Evolutionary conservation across 1,140 invertebrate genomes (phyloP), one percentile per base, ranked within the genome.

Genomic region (Wasmannia auropunctata): DNA sequence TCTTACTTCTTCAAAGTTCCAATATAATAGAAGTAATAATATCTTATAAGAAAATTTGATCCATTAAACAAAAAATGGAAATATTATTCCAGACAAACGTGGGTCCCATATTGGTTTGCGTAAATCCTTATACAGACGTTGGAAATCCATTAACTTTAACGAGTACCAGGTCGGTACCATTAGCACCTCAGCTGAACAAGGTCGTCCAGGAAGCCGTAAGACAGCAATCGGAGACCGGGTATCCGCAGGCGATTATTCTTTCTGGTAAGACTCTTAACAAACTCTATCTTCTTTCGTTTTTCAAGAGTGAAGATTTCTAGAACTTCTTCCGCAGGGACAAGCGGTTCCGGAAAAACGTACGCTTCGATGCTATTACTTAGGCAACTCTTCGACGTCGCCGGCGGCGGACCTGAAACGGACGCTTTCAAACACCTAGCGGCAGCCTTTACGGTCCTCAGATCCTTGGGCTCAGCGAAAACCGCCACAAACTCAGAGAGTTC

Each of bases 361-460:
- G 97, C 98, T 62, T 98, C 98, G 2, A 99, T 99, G 98, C 95
- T 98, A 88, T 95, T 99, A 90, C 95, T 99, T 62, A 96, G 98
- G 85, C 98, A 99, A 93, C 94, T 99, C 85, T 99, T 99, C 95
- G 98, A 98, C 93, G 97, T 98, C 67, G 98, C 98, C 22, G 98
- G 98, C 60, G 98, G 98, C 77, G 98, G 98, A 14, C 97, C 98
- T 0, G 98, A 99, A 95, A 99, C 98, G 2, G 98, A 99, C 95
- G 98, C 98, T n/a, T 99, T 99, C 93, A 99, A 99, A 95, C 98
- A 99, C 95, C 96, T 99, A 77, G 98, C 98, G 1, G 98, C 98
- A 28, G 98, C 98, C 16, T 98, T 99, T 93, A 99, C 98, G 28
- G 98, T 99, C 16, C 96, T 99, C 40, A 96, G 98, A 79, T 98